Conservation (phyloP, 2,888 invertebrate genomes). For the Drosophila hamatofila region DNA sequence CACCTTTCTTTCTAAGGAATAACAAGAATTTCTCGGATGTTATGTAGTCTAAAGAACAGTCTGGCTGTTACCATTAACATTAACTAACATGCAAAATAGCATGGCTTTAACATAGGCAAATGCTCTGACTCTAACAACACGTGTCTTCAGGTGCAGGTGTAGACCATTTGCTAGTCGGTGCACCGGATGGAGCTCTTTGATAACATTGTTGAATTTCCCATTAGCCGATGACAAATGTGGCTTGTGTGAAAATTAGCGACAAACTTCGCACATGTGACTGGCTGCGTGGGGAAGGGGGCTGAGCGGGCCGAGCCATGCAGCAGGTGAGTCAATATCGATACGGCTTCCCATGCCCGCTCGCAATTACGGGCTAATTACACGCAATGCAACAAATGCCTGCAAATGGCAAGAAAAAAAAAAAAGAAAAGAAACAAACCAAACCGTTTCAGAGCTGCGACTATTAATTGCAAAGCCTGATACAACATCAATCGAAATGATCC, state of each 20-base stretch:
- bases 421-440: background rate
- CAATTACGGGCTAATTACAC: conserved; percentile 69
- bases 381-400: conserved; percentile 56
- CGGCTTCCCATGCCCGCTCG: conserved; percentile 29
- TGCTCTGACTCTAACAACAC: too few relatives aligned
- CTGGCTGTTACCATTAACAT: background rate
- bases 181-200: background rate
- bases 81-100: background rate
- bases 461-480: conserved; percentile 19
- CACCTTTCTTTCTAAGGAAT: too few relatives aligned
- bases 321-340: conserved; percentile 25
- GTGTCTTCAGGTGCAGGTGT: background rate
- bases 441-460: conserved; percentile 33
- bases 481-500: conserved; percentile 23
- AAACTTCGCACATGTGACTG: conserved; percentile 39
- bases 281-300: background rate
- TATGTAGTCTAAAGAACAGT: too few relatives aligned
- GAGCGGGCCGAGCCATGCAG: too few relatives aligned
- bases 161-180: background rate
- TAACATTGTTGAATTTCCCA: conserved; percentile 2
- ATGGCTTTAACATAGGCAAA: background rate
- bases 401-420: conserved; percentile 30
- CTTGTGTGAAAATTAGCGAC: conserved; percentile 60
- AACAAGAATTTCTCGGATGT: too few relatives aligned
- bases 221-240: conserved; percentile 12